A percentile compares a stretch with the other conserved stretches of the same genome.
phyloP scores from a whole-genome alignment of 2,888 invertebrate genomes.

The Drosophila sordidula region DNA sequence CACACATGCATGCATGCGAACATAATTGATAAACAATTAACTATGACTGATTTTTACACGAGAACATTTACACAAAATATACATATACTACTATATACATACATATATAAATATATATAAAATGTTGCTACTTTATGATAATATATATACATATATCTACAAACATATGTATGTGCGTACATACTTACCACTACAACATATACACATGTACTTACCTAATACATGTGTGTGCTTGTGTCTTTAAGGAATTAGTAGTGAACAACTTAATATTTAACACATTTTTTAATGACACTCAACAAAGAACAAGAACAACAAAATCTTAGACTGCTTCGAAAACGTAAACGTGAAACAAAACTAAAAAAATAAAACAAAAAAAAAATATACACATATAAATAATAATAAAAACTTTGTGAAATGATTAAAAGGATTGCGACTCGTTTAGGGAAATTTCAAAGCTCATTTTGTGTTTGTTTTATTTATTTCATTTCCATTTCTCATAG shows the following conservation, averaged over 20 bases:
- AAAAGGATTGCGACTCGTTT: slow-evolving; percentile 82
- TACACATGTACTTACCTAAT: slow-evolving; percentile 16
- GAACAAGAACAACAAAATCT: slow-evolving; percentile 73
- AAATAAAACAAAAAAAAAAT: slow-evolving; percentile 36
- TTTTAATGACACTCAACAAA: slow-evolving; percentile 66
- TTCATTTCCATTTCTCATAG: slow-evolving; percentile 11
- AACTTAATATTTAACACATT: slow-evolving; percentile 53
- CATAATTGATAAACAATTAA: slow-evolving; percentile 70
- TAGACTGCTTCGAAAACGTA: slow-evolving; percentile 82
- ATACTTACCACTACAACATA: slow-evolving; percentile 5
- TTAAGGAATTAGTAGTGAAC: slow-evolving; percentile 50
- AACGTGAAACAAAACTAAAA: slow-evolving; percentile 61
- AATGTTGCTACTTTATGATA: slow-evolving; percentile 54
- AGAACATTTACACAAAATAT: slow-evolving; percentile 71
- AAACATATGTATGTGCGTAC: slow-evolving; percentile 41
- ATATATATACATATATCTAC: slow-evolving; percentile 44
- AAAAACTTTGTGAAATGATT: slow-evolving; percentile 43
- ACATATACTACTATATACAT: slow-evolving; percentile 40
- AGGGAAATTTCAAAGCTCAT: slow-evolving; percentile 82
- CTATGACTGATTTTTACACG: slow-evolving; percentile 82
- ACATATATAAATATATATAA: slow-evolving; percentile 39
- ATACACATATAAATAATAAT: slow-evolving; percentile 29
- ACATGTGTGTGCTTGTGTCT: slow-evolving; percentile 35
- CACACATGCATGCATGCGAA: slow-evolving; percentile 19
- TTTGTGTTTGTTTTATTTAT: slow-evolving; percentile 33